A percentile compares a stretch with the other conserved stretches of the same genome.
phyloP scores from a whole-genome alignment of 2,888 invertebrate species.

The Phragmatobia fuliginosa region DNA sequence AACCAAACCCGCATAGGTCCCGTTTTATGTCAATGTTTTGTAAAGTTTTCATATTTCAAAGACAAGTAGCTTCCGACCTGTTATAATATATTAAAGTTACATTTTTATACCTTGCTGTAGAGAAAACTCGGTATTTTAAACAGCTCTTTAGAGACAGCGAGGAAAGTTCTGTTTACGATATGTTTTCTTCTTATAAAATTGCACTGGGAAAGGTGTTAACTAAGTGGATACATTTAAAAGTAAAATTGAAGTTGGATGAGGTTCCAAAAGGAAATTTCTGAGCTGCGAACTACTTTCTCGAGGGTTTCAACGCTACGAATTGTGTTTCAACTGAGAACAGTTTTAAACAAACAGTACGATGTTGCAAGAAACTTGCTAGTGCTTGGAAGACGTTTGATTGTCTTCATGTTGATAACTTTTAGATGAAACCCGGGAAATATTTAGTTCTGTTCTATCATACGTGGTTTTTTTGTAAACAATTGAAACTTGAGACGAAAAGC shows the following conservation, averaged over 20 bases:
- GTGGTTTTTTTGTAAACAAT: not conserved
- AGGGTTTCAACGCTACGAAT: slow-evolving; percentile 14
- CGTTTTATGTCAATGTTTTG: not conserved
- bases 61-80: not conserved
- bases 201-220: slow-evolving; percentile 22
- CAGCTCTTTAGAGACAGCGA: not conserved
- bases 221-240: slow-evolving; percentile 32
- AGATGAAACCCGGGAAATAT: slow-evolving; percentile 2
- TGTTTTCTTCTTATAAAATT: slow-evolving; percentile 4
- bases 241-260: slow-evolving; percentile 29
- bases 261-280: slow-evolving; percentile 20
- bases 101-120: not conserved
- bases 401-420: slow-evolving; percentile 16
- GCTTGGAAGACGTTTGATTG: slow-evolving; percentile 23
- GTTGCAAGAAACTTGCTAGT: not conserved
- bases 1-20: not conserved
- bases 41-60: not conserved
- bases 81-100: not conserved
- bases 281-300: slow-evolving; percentile 8
- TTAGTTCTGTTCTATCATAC: not conserved
- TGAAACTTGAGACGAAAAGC: not conserved
- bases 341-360: slow-evolving; percentile 26
- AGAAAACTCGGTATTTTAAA: not conserved
- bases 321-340: slow-evolving; percentile 27
- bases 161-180: slow-evolving; percentile 3